phyloP scores from a whole-genome alignment of 2,113 vertebrate genomes.

The Sinocyclocheilus anophthalmus region DNA sequence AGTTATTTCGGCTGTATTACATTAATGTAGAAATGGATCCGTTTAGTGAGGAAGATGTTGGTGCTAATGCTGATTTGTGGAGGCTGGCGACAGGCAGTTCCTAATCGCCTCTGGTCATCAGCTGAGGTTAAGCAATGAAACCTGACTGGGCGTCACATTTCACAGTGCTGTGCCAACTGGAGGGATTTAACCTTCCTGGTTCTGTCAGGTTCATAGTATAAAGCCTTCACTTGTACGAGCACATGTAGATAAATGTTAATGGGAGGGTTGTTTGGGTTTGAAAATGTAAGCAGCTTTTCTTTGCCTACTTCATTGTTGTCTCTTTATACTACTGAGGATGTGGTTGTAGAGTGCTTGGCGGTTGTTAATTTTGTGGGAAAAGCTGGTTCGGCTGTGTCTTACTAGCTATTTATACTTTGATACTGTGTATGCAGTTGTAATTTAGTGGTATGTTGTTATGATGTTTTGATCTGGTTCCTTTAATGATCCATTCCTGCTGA shows the following conservation, averaged over 20 bases:
- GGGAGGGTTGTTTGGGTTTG: constrained; percentile 58
- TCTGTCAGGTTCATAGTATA: constrained; percentile 47
- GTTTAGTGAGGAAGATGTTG: constrained; percentile 36
- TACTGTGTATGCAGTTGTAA: neutral
- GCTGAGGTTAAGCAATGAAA: constrained; percentile 49
- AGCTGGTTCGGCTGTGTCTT: neutral
- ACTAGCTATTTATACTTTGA: neutral
- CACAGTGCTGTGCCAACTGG: constrained; percentile 43
- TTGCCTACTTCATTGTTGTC: constrained; percentile 56
- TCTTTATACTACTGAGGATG: constrained; percentile 60
- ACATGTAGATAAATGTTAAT: constrained; percentile 34
- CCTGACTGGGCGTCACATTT: constrained; percentile 54
- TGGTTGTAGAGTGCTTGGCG: neutral
- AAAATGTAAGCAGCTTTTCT: constrained; percentile 57
- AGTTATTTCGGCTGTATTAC: constrained; percentile 41
- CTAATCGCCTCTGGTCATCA: constrained; percentile 29
- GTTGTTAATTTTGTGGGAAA: neutral
- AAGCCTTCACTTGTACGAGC: constrained; percentile 48
- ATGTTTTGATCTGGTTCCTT: neutral
- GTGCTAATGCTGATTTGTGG: constrained; percentile 41
- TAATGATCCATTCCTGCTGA: neutral
- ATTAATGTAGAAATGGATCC: constrained; percentile 45
- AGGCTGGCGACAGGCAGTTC: constrained; percentile 2
- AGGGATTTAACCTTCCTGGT: constrained; percentile 42
- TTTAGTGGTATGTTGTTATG: neutral